Evolutionary conservation across 2,113 vertebrate genomes (phyloP).

Genomic region (Microcebus griseorufus): DNA sequence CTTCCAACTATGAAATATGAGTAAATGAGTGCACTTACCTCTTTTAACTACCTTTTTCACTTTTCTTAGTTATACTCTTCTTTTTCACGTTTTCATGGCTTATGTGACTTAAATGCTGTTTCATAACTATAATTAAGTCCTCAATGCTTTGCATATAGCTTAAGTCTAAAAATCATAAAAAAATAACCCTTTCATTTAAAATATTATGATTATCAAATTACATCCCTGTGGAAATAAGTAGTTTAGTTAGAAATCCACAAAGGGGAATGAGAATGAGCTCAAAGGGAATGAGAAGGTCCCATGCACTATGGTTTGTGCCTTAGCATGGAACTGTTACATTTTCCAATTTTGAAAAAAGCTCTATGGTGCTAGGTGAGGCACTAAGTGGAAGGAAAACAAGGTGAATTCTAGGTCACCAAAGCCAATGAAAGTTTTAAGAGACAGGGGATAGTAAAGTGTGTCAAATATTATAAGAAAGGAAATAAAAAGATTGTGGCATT

Average conservation of each 20-base stretch:
- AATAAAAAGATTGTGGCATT: neutral
- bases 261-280: neutral
- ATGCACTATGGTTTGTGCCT: rapidly evolving
- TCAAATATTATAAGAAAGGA: neutral
- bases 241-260: neutral
- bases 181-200: neutral
- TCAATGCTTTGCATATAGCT: neutral
- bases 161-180: neutral
- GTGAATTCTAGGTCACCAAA: neutral
- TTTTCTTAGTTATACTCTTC: neutral
- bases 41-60: neutral
- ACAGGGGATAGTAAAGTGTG: neutral
- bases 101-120: neutral
- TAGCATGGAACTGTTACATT: rapidly evolving
- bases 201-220: neutral
- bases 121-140: neutral
- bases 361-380: rapidly evolving
- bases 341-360: neutral
- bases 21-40: neutral
- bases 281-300: neutral
- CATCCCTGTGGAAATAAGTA: neutral
- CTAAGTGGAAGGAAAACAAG: neutral
- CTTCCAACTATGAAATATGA: neutral
- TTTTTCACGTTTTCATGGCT: neutral
- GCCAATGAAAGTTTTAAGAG: neutral